phyloP scores from a whole-genome alignment of 2,113 vertebrate species.

The Xenopus tropicalis region DNA sequence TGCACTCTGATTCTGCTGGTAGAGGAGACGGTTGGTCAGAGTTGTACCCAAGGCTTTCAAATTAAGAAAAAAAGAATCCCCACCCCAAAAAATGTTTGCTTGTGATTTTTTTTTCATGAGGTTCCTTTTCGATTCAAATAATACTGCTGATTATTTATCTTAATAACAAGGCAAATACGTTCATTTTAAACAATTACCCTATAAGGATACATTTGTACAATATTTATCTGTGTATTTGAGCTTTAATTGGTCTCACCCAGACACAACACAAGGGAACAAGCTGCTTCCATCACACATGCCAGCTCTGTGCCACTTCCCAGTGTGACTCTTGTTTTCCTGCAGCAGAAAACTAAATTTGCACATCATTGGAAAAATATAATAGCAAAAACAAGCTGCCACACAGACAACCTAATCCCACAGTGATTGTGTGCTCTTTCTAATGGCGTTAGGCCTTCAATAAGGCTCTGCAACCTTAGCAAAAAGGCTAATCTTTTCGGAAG shows the following conservation, averaged over 20 bases:
- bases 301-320: conserved; percentile 41
- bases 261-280: conserved; percentile 37
- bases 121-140: too few species aligned
- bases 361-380: conserved; percentile 55
- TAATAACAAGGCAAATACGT: too few species aligned
- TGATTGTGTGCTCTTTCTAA: conserved; percentile 57
- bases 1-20: too few species aligned
- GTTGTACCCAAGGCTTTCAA: too few species aligned
- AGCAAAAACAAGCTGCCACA: conserved; percentile 59
- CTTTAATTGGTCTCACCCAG: not conserved
- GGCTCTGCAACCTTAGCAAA: conserved; percentile 66
- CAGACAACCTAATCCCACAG: conserved; percentile 68
- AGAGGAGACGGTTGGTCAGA: too few species aligned
- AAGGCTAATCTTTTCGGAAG: conserved; percentile 62
- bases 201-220: too few species aligned
- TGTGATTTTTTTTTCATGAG: too few species aligned
- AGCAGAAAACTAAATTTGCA: conserved; percentile 49
- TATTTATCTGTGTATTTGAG: too few species aligned
- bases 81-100: too few species aligned
- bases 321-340: conserved; percentile 46
- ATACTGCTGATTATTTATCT: too few species aligned
- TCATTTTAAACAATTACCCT: too few species aligned
- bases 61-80: too few species aligned
- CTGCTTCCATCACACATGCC: conserved; percentile 32
- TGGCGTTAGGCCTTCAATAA: conserved; percentile 58